Percentiles rank a stretch among this genome's conserved stretches.
These are phyloP conservation scores for Silurus glanis DNA, from an alignment of 2,113 vertebrate genomes.

Conservation along the genomic window DNA sequence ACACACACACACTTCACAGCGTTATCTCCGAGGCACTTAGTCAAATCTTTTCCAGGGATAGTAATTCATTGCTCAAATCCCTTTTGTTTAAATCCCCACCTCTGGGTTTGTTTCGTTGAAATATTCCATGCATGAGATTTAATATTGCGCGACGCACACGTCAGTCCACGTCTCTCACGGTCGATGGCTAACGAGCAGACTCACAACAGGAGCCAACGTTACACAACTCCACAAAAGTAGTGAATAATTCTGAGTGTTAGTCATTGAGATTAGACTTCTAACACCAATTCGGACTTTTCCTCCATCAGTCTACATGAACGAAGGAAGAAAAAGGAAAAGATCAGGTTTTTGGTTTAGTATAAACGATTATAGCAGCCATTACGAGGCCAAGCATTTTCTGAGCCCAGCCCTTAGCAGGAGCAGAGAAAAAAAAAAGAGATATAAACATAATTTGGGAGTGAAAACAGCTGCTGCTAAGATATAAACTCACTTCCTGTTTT, in stretches of 20 bases:
- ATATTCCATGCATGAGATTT: neutral
- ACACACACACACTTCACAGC: neutral
- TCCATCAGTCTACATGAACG: neutral
- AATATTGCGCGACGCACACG: neutral
- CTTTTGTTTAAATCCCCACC: slow-evolving; percentile 40
- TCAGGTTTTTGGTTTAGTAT: no score
- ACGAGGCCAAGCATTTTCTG: neutral
- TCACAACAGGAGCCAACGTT: neutral
- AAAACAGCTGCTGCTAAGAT: neutral
- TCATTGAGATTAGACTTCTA: neutral
- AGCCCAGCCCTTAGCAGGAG: neutral
- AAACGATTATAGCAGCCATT: neutral
- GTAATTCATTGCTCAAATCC: slow-evolving; percentile 31
- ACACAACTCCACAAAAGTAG: neutral
- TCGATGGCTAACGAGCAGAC: neutral
- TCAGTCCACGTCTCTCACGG: neutral
- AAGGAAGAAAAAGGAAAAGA: no score
- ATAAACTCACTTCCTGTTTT: neutral
- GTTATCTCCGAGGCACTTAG: neutral
- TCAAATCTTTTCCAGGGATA: slow-evolving; percentile 11
- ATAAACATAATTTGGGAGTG: neutral
- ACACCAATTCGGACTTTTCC: neutral
- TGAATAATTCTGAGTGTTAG: neutral
- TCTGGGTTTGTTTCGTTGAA: slow-evolving; percentile 27
- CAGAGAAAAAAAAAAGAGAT: neutral